Evolutionary conservation across 2,888 invertebrate species (phyloP).

Genomic region (Eurytoma californica): DNA sequence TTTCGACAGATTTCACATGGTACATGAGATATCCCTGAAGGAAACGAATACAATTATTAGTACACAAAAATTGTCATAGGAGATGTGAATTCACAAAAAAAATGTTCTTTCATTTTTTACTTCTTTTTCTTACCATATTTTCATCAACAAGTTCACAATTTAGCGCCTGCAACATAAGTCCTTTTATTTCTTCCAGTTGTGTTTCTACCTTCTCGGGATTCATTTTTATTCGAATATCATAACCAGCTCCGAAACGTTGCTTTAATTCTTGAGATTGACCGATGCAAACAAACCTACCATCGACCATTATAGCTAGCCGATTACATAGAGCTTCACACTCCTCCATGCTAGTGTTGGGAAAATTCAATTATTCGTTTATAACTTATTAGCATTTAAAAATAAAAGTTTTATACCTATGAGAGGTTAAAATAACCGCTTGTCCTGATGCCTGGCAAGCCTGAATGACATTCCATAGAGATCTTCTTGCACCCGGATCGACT

Average conservation of each 20-base stretch:
- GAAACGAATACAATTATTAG: background rate
- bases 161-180: constrained; percentile 76
- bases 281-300: constrained; percentile 83
- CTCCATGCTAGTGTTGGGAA: constrained; percentile 82
- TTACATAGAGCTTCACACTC: constrained; percentile 89
- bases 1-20: constrained; percentile 63
- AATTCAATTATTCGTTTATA: too few species aligned
- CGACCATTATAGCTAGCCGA: constrained; percentile 85
- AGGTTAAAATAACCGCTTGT: constrained; percentile 81
- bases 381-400: background rate
- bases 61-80: background rate
- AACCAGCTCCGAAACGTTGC: constrained; percentile 82
- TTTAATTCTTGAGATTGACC: constrained; percentile 85
- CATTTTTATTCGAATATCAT: constrained; percentile 78
- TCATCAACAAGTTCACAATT: constrained; percentile 81
- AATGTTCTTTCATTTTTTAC: background rate
- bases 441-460: constrained; percentile 75
- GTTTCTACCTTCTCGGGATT: constrained; percentile 60
- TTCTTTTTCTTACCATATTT: constrained; percentile 77
- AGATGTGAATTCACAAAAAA: background rate
- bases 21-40: constrained; percentile 67
- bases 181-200: constrained; percentile 74
- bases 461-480: constrained; percentile 81
- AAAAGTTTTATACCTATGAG: constrained; percentile 78
- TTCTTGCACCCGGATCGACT: constrained; percentile 82